Base-by-base conservation (phyloP, 2,797 vertebrate species). In the Sebastes matsubarae region DNA sequence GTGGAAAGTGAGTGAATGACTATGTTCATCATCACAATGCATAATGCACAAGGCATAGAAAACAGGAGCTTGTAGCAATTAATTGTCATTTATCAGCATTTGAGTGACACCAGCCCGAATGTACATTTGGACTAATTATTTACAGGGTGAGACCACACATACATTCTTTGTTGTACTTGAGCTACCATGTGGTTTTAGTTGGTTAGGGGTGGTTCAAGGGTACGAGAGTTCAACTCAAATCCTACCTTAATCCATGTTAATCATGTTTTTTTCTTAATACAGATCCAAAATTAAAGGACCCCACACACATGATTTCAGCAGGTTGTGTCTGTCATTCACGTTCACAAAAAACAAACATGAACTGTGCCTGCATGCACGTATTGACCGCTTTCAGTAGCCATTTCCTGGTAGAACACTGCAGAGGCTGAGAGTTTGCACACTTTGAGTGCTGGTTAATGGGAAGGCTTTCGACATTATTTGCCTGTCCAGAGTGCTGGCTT, bases 381-480 rank as follows among this genome's bases (percentile, higher is more conserved):
- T 77, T 60, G 79, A 82, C n/a, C 25, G 2, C 70, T 58, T 71
- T 69, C 32, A 54, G 61, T 13, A 46, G 73, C 8, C 27, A 70
- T 77, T 80, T 80, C 67, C 78, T 54, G 72, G 46, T 24, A 69
- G 42, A 73, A 46, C 5, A 30, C 59, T 69, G 61, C 72, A 67
- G 72, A 57, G 27, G 25, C 30, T n/a, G 42, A 58, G 50, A 20
- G 72, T 36, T 72, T 80, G 57, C 25, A 70, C 38, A 68, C 24
- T 55, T 42, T 77, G 12, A 75, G 81, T 80, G 76, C 69, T 52
- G 50, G 55, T 75, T 84, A 83, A 89, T 80, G 60, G 68, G 5
- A 55, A 73, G 57, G 65, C 20, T 57, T 59, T 68, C 29, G 54
- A 25, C 67, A 58, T 64, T 54, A 69, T 86, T 83, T 85, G 79